Base-by-base conservation (phyloP, 2,888 invertebrate species). In the Lasioglossum zephyrum region DNA sequence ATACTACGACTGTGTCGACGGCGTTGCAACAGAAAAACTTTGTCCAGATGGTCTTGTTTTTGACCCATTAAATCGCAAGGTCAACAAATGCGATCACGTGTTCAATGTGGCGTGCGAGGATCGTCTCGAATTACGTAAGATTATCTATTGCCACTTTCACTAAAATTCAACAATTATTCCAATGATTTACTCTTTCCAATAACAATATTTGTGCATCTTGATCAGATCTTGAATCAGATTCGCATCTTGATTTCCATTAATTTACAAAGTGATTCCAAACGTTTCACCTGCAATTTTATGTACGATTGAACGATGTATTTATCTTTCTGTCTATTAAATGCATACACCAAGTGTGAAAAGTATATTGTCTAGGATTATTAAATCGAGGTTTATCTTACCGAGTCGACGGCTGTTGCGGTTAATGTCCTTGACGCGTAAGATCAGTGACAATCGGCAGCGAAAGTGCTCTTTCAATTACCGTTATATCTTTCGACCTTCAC, bases 91-190 rank as follows among this genome's bases (percentile, higher is more conserved):
- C 94, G 98, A 98, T 95, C 98, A 98, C 94, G 97, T 98, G 93
- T 98, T 98, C 97, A 98, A 98, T 93, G 98, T 98, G 36, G 98
- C 98, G 94, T 98, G 98, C 93, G 98, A 97, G 77, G 98, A 98
- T 94, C 97, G 98, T 94, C 96, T 97, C 76, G 98, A 98, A 95
- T 96, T 98, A 88, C 98, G 98, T 98, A 96, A 97, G 98, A n/a
- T 79, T 4, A 36, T n/a, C 36, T 31, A 73, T 73, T 75, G n/a
- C 26, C 22, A 69, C 22, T 11, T 39, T 36, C 9, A 39, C 11
- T 66, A 22, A 36, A 22, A 2, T 36, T 66, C 36, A 22, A 36
- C 9, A 36, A 39, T 8, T 31, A 31, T 6, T 63, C 8, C 8
- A 31, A 4, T 31, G 22, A 39, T 69, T 39, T 18, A 22, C 9